Base-by-base conservation (phyloP, 2,888 invertebrate genomes). In the Diabrotica balteata region DNA sequence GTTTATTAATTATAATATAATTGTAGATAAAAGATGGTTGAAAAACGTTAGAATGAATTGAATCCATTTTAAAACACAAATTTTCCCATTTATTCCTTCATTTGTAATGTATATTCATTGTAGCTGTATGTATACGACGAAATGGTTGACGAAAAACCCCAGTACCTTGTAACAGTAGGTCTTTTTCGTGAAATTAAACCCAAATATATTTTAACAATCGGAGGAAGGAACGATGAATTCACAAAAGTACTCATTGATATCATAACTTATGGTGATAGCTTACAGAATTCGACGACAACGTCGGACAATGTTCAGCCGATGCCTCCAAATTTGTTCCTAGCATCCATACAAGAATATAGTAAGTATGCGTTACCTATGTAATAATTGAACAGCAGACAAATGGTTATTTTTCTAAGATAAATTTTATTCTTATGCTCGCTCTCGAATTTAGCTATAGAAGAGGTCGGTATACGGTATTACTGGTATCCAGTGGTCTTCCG, bases 81-180 rank as follows among this genome's bases (percentile, higher is more conserved):
- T 32, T 32, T 32, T 32, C 5, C 32, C 3, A 2, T 32, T 32
- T 32, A 32, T 32, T 32, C 32, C 32, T 32, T 32, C 4, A 32
- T 2, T 32, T 32, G 32, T 2, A 1, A 32, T 32, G 32, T 32
- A 32, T 32, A 32, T 32, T 32, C 32, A 32, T 72, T 79, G 50
- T 77, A 91, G 87, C 79, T 93, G 2, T 87, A 86, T 79, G 84
- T 92, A 59, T 86, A 93, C 76, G 88, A 90, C 71, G 93, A 93
- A 82, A 87, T 89, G 68, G 83, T 87, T 17, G 93, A 93, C 80
- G 85, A 87, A 1, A 84, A 85, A 0, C 89, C 90, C 0, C 88
- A 89, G 74, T 90, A 89, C 80, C 84, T 85, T 65, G 85, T 90
- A 72, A 86, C 90, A 54, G 84, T 85, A 47, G 86, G 85, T 63